phyloP scores from a whole-genome alignment of 2,888 invertebrate genomes.

The Eupithecia centaureata region DNA sequence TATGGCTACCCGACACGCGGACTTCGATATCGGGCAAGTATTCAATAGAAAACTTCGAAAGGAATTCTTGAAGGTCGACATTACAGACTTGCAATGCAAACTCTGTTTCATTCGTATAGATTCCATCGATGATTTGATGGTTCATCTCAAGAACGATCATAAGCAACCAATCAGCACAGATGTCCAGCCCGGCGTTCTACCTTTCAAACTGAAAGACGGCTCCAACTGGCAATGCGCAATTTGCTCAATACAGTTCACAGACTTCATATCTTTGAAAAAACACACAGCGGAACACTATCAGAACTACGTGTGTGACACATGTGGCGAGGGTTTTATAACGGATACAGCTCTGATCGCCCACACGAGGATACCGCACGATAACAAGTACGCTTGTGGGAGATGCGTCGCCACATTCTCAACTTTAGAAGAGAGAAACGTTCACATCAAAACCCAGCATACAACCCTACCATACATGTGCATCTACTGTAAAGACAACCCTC shows the following conservation, averaged over 20 bases:
- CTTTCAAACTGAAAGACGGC: slow-evolving; percentile 74
- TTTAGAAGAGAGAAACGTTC: slow-evolving; percentile 69
- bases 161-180: slow-evolving; percentile 75
- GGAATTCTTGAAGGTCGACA: slow-evolving; percentile 75
- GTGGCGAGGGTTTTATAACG: slow-evolving; percentile 78
- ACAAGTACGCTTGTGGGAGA: slow-evolving; percentile 74
- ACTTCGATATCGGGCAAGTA: slow-evolving; percentile 71
- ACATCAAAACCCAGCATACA: slow-evolving; percentile 75
- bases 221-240: slow-evolving; percentile 76
- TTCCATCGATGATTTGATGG: slow-evolving; percentile 66
- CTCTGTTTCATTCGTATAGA: slow-evolving; percentile 73
- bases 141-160: slow-evolving; percentile 74
- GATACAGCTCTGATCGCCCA: slow-evolving; percentile 73
- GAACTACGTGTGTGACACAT: slow-evolving; percentile 78
- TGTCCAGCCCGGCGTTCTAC: slow-evolving; percentile 74
- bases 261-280: slow-evolving; percentile 71
- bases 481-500: slow-evolving; percentile 75
- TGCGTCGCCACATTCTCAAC: slow-evolving; percentile 76
- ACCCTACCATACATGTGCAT: slow-evolving; percentile 74
- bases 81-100: slow-evolving; percentile 76
- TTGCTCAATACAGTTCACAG: slow-evolving; percentile 71
- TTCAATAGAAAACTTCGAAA: slow-evolving; percentile 75
- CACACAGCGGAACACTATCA: slow-evolving; percentile 76
- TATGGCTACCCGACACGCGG: slow-evolving; percentile 73
- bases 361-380: slow-evolving; percentile 72